Evolutionary conservation across 2,113 vertebrate species (phyloP).

Genomic region (Odocoileus hemionus): DNA sequence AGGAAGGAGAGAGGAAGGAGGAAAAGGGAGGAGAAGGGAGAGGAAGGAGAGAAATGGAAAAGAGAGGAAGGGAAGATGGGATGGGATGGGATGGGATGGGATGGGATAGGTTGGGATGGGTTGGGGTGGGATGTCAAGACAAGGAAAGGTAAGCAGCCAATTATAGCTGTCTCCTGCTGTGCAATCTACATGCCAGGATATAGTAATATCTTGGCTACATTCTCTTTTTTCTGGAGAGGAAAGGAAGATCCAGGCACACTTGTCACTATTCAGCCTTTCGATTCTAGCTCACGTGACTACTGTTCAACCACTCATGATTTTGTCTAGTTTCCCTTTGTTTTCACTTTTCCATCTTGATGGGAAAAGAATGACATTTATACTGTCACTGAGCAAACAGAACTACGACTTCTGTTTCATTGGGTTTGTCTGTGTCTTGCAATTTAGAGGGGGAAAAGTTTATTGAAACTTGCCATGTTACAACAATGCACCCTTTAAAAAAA

Average conservation of each 20-base stretch:
- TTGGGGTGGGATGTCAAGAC: neutral
- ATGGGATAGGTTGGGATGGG: neutral
- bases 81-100: neutral
- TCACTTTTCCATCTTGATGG: neutral
- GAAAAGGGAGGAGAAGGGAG: too few relatives aligned
- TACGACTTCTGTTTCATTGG: neutral
- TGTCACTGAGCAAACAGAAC: neutral
- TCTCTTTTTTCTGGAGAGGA: neutral
- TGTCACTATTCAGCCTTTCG: neutral
- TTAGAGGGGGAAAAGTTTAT: conserved; percentile 12
- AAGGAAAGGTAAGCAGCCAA: neutral
- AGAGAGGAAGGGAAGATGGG: fast-evolving
- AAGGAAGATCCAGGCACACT: neutral
- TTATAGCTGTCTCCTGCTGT: neutral
- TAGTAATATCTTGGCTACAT: neutral
- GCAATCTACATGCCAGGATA: neutral
- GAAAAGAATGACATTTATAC: neutral
- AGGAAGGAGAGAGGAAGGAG: neutral
- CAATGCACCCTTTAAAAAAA: neutral
- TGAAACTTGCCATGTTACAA: neutral
- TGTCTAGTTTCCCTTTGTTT: neutral
- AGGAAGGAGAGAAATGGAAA: too few relatives aligned
- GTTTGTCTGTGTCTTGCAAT: neutral
- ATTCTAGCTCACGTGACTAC: neutral
- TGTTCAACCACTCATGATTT: neutral